Evolutionary conservation across 2,797 vertebrate genomes (phyloP), one percentile per base, ranked within the genome.

Genomic region (Bovichtus diacanthus): DNA sequence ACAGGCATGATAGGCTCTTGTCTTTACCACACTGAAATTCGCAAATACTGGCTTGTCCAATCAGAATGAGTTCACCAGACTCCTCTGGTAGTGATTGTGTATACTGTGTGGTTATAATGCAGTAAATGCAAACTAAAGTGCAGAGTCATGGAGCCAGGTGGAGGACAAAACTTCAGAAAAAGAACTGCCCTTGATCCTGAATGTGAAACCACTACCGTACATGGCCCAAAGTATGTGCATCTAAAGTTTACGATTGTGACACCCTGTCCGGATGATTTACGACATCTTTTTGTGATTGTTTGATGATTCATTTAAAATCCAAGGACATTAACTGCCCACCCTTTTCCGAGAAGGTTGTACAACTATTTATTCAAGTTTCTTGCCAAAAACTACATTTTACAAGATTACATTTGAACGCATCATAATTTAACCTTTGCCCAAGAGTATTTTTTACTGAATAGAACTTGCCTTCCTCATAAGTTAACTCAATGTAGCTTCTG

Each of bases 141-240:
- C n/a, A n/a, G n/a, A n/a, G n/a, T n/a, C n/a, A n/a, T n/a, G n/a
- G n/a, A 38, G 12, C 19, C 23, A 21, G 53, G 47, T 23, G 43
- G 38, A 78, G 47, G 56, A 15, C 31, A 41, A 34, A 56, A 38
- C 31, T 53, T 51, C 50, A 39, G 18, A 58, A 76, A 49, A 13
- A 38, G 51, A 78, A 46, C 60, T 56, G 27, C 50, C 43, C 25
- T 13, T 69, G 58, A 70, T 80, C 46, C 60, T 83, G 55, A 66
- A 61, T 46, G 11, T 58, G 29, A 53, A 36, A 44, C 50, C 21
- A 19, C 34, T 5, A 39, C 11, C 41, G 44, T 50, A 9, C 34
- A 39, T 49, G 15, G 39, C 39, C 43, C n/a, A 44, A 39, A 25
- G 16, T 31, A 16, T 31, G 11, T 39, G 29, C 23, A 50, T 58